A percentile compares a stretch with the other conserved stretches of the same genome.
Conservation (phyloP, 2,888 invertebrate species). For the Epinotia bilunana region DNA sequence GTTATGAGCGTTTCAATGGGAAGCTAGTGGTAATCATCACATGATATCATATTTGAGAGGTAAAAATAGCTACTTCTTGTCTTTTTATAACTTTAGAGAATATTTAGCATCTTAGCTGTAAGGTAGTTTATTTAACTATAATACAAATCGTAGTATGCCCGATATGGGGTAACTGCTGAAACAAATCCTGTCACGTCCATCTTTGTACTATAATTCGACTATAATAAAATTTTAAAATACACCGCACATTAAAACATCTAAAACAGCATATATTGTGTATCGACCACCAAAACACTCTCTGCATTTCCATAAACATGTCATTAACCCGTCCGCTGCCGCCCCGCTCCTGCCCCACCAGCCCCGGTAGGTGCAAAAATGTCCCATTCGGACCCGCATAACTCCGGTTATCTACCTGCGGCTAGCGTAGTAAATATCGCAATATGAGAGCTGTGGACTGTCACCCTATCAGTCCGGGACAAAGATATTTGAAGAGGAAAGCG, state of each 20-base stretch:
- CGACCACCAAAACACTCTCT: not conserved
- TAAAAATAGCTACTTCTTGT: no score
- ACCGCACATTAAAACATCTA: not conserved
- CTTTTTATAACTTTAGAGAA: no score
- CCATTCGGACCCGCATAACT: constrained; percentile 69
- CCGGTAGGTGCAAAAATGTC: constrained; percentile 72
- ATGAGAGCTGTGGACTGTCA: constrained; percentile 64
- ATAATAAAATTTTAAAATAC: no score
- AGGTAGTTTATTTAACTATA: no score
- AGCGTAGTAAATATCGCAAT: constrained; percentile 75
- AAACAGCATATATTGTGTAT: not conserved
- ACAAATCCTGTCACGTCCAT: no score
- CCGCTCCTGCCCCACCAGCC: constrained; percentile 47
- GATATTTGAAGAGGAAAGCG: constrained; percentile 9
- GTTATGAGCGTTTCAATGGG: no score
- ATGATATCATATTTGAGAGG: no score
- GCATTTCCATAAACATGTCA: not conserved
- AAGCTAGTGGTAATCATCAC: no score
- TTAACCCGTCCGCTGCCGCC: constrained; percentile 30
- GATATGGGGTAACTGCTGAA: no score
- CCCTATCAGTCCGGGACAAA: constrained; percentile 49
- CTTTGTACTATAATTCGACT: no score
- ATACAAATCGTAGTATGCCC: no score
- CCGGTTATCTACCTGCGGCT: constrained; percentile 73
- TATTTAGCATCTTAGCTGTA: no score